These are phyloP conservation scores for Rhinogobio ventralis DNA, from an alignment of 2,797 vertebrate species.

Conservation along the genomic window DNA sequence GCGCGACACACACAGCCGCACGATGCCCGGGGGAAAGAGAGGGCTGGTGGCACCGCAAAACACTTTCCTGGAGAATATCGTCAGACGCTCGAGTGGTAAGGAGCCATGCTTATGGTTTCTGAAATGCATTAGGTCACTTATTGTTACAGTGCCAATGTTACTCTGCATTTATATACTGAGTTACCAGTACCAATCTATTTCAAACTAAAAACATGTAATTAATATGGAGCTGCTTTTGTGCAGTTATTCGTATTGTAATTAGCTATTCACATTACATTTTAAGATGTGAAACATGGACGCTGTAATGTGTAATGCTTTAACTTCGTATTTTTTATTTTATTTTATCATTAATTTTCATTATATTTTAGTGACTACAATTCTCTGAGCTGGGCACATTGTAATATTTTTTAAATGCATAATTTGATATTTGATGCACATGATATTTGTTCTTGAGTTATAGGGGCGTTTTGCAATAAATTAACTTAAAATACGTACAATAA, in stretches of 20 bases:
- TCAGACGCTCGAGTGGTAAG: conserved; percentile 92
- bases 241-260: not conserved
- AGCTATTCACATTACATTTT: not conserved
- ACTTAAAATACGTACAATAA: not conserved
- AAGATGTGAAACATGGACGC: not conserved
- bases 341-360: not conserved
- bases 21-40: conserved; percentile 95
- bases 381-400: not conserved
- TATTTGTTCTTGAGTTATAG: not conserved
- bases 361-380: not conserved
- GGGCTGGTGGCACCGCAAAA: conserved; percentile 96
- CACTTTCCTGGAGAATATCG: conserved; percentile 94
- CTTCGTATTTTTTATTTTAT: not conserved
- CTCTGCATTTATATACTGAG: not conserved
- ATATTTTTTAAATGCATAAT: not conserved
- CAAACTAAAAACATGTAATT: not conserved
- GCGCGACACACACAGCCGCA: conserved; percentile 73
- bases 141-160: not conserved
- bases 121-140: not conserved
- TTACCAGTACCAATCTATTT: not conserved
- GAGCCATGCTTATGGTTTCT: not conserved
- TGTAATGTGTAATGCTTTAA: not conserved
- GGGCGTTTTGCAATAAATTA: not conserved
- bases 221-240: not conserved
- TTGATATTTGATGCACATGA: too few relatives aligned